These are phyloP conservation scores for Drosophila birchii DNA, from an alignment of 2,888 invertebrate genomes.

Conservation along the genomic window DNA sequence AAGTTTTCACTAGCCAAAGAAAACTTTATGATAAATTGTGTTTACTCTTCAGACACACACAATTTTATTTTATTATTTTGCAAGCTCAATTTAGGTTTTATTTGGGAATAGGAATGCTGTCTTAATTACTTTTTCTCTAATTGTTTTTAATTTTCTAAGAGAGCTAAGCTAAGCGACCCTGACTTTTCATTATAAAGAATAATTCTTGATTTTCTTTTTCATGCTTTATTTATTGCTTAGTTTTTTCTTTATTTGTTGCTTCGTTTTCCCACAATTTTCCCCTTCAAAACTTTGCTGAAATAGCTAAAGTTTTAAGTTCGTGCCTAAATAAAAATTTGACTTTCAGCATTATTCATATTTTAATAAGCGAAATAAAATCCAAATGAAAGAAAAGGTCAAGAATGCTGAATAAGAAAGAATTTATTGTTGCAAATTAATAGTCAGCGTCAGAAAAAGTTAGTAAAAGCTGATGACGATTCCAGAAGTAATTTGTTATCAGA, in stretches of 20 bases:
- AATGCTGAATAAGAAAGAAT: background rate
- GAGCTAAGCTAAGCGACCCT: background rate
- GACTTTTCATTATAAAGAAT: constrained; percentile 1
- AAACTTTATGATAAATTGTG: constrained; percentile 8
- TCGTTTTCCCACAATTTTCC: background rate
- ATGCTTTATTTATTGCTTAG: background rate
- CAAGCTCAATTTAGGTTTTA: background rate
- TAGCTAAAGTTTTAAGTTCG: constrained; percentile 10
- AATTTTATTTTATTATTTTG: constrained; percentile 2
- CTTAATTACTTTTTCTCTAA: constrained; percentile 8
- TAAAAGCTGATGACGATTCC: background rate
- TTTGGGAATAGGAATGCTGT: background rate
- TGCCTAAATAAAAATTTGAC: constrained; percentile 6
- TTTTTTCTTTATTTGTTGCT: background rate
- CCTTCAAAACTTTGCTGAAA: background rate
- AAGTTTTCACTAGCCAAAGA: constrained; percentile 1
- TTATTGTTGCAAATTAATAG: background rate
- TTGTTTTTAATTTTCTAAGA: constrained; percentile 10
- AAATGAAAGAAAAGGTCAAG: background rate
- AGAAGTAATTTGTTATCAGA: constrained; percentile 2
- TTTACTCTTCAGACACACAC: background rate
- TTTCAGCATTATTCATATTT: constrained; percentile 3
- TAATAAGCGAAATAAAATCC: constrained; percentile 3
- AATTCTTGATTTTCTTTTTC: background rate
- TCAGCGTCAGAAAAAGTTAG: background rate